Conservation (phyloP, 2,888 invertebrate species). For the Papilio gigon region DNA sequence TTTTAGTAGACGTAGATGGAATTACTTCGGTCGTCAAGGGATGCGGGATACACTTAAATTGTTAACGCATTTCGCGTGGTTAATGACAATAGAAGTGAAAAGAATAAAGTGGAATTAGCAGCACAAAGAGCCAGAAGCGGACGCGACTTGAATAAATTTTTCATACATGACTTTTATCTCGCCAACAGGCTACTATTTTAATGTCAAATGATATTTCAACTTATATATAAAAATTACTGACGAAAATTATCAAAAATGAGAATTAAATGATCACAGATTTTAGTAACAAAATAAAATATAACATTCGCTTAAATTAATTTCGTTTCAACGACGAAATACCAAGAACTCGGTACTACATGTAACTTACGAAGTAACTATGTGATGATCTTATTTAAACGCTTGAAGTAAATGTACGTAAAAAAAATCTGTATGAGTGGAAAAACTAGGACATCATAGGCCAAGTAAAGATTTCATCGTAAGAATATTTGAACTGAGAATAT, state of each 20-base stretch:
- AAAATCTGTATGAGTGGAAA: neutral
- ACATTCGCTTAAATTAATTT: no score
- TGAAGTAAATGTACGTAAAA: neutral
- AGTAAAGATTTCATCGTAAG: slow-evolving; percentile 33
- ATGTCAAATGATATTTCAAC: slow-evolving; percentile 37
- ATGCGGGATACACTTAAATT: slow-evolving; percentile 52
- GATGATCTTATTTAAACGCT: neutral
- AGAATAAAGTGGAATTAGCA: slow-evolving; percentile 71
- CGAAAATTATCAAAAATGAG: neutral
- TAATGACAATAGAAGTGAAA: slow-evolving; percentile 60
- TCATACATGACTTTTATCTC: slow-evolving; percentile 61
- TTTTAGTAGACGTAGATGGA: slow-evolving; percentile 38
- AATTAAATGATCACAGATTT: neutral
- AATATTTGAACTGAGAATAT: slow-evolving; percentile 47
- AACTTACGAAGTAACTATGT: no score
- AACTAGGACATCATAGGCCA: neutral
- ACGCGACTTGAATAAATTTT: slow-evolving; percentile 64
- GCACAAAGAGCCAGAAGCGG: slow-evolving; percentile 61
- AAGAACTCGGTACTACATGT: no score
- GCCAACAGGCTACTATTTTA: slow-evolving; percentile 42
- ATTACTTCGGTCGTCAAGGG: slow-evolving; percentile 45
- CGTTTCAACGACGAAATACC: no score
- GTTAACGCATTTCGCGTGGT: slow-evolving; percentile 52
- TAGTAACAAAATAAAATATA: neutral
- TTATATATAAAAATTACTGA: slow-evolving; percentile 6